Conservation (phyloP, 2,888 invertebrate genomes). For the Spodoptera picta region DNA sequence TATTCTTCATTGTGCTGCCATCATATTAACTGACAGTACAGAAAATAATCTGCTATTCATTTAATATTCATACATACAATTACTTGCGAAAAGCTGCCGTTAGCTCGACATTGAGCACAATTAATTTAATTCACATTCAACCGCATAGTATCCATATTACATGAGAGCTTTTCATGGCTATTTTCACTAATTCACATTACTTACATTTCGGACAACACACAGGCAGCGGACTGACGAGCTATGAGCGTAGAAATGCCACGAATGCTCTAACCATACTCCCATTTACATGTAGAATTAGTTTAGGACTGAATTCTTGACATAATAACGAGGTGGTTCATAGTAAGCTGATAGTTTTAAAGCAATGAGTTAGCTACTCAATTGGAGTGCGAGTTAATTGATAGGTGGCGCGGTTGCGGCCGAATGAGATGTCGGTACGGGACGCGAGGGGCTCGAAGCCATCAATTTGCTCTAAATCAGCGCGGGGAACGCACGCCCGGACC, state of each 20-base stretch:
- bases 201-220: slow-evolving; percentile 53
- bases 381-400: slow-evolving; percentile 75
- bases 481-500: slow-evolving; percentile 63
- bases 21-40: slow-evolving; percentile 83
- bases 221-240: slow-evolving; percentile 41
- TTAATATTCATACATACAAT: slow-evolving; percentile 82
- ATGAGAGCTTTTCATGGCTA: slow-evolving; percentile 60
- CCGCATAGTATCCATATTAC: slow-evolving; percentile 57
- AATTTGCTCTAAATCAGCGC: slow-evolving; percentile 82
- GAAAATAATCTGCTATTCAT: slow-evolving; percentile 85
- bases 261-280: slow-evolving; percentile 59
- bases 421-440: slow-evolving; percentile 69
- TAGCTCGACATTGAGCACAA: slow-evolving; percentile 69
- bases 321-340: slow-evolving; percentile 62
- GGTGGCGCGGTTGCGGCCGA: slow-evolving; percentile 68
- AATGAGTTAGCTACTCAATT: slow-evolving; percentile 58
- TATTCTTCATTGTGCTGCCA: slow-evolving; percentile 85
- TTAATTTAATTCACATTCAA: slow-evolving; percentile 75
- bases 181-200: slow-evolving; percentile 63
- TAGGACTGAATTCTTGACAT: slow-evolving; percentile 63
- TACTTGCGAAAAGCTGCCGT: slow-evolving; percentile 77
- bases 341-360: slow-evolving; percentile 64
- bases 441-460: slow-evolving; percentile 73
- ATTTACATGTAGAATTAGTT: slow-evolving; percentile 57
- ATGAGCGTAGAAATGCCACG: slow-evolving; percentile 52